phyloP scores from a whole-genome alignment of 2,888 invertebrate genomes.

The Tortricodes alternella region DNA sequence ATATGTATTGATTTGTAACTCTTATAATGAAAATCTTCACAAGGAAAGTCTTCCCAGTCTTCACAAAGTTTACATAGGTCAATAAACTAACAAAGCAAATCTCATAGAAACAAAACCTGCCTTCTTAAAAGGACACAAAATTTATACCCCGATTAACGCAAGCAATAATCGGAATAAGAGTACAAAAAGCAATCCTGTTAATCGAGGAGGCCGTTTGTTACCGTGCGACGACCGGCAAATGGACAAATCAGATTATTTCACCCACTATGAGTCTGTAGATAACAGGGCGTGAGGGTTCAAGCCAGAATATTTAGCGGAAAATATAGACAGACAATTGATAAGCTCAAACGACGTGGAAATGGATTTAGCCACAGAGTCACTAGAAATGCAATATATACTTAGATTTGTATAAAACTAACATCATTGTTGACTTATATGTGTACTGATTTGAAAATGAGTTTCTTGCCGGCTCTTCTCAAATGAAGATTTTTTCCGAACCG shows the following conservation, averaged over 20 bases:
- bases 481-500: too few species aligned
- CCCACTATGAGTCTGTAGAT: slow-evolving; percentile 78
- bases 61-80: not conserved
- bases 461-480: too few species aligned
- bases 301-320: not conserved
- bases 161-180: slow-evolving; percentile 55
- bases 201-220: slow-evolving; percentile 74
- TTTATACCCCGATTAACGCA: slow-evolving; percentile 32
- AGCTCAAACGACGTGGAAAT: too few species aligned
- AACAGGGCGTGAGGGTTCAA: slow-evolving; percentile 50
- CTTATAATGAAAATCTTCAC: too few species aligned
- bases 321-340: too few species aligned
- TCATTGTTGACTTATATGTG: too few species aligned
- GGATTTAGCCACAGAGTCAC: too few species aligned
- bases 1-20: too few species aligned
- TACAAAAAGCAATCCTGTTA: slow-evolving; percentile 77
- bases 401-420: too few species aligned
- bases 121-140: slow-evolving; percentile 17
- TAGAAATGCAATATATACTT: too few species aligned
- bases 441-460: too few species aligned
- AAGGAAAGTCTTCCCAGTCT: too few species aligned
- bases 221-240: slow-evolving; percentile 70
- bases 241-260: slow-evolving; percentile 83
- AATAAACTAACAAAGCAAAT: not conserved
- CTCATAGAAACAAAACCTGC: slow-evolving; percentile 14